Percentiles rank a stretch among this genome's conserved stretches.
These are phyloP conservation scores for Rhyacophila brunnea DNA, from an alignment of 1,140 invertebrate genomes.

Conservation along the genomic window DNA sequence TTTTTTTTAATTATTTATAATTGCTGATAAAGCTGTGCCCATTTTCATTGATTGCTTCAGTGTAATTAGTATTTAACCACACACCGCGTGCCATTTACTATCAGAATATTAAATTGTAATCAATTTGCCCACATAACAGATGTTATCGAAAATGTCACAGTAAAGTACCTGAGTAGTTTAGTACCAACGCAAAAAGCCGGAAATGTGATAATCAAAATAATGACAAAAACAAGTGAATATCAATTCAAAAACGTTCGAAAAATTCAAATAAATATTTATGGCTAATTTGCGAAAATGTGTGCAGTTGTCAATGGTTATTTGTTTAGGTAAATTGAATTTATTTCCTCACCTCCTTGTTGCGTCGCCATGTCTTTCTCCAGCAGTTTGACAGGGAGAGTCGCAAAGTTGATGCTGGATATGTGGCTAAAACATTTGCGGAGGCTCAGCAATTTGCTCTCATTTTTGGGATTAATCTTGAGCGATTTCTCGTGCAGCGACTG, in stretches of 20 bases:
- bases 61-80: neutral
- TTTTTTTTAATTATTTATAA: no score
- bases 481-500: neutral
- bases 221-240: neutral
- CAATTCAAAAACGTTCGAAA: neutral
- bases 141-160: slow-evolving; percentile 32
- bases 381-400: slow-evolving; percentile 15
- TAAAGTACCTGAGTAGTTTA: no score
- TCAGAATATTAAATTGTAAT: slow-evolving; percentile 5
- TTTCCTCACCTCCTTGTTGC: slow-evolving; percentile 27
- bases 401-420: slow-evolving; percentile 6
- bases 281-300: neutral
- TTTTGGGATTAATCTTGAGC: slow-evolving; percentile 3
- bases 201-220: slow-evolving; percentile 1
- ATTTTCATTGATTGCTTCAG: no score
- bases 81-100: neutral
- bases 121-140: slow-evolving; percentile 36
- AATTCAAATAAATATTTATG: neutral
- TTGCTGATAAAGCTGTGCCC: no score
- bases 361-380: slow-evolving; percentile 29
- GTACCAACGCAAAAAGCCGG: neutral
- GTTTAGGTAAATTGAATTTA: neutral
- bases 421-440: slow-evolving; percentile 3
- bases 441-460: slow-evolving; percentile 2
- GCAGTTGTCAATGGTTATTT: neutral